Evolutionary conservation across 2,888 invertebrate genomes (phyloP).

Genomic region (Eilema depressum): DNA sequence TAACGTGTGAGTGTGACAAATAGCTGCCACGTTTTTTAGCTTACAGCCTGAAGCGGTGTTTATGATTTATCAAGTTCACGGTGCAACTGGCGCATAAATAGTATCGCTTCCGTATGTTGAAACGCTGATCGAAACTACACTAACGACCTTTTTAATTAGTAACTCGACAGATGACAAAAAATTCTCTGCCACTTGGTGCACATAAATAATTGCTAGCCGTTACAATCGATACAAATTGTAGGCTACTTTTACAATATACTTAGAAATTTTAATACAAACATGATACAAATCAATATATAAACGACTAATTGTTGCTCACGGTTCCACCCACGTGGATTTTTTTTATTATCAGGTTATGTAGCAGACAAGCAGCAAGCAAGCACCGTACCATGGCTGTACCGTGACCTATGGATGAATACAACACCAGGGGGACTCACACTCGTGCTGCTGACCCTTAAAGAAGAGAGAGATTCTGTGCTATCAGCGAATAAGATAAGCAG

Average conservation of each 20-base stretch:
- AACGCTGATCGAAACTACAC: conserved; percentile 44
- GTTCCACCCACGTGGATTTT: too few relatives aligned
- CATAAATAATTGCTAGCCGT: conserved; percentile 36
- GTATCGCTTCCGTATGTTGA: conserved; percentile 67
- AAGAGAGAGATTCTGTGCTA: too few relatives aligned
- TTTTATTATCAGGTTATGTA: too few relatives aligned
- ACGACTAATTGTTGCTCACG: too few relatives aligned
- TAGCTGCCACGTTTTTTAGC: conserved; percentile 56
- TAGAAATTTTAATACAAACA: background rate
- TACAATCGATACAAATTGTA: conserved; percentile 16
- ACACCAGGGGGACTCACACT: too few relatives aligned
- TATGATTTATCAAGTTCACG: conserved; percentile 76
- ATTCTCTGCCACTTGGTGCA: conserved; percentile 26
- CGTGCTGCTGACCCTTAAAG: too few relatives aligned
- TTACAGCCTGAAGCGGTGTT: conserved; percentile 69
- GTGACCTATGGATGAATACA: too few relatives aligned
- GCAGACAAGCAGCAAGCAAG: too few relatives aligned
- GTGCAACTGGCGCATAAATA: conserved; percentile 71
- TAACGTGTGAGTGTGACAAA: conserved; percentile 59
- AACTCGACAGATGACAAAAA: conserved; percentile 53
- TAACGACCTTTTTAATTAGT: conserved; percentile 66
- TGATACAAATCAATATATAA: conserved; percentile 32
- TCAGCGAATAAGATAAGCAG: too few relatives aligned
- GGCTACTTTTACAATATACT: background rate
- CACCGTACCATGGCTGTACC: too few relatives aligned